Evolutionary conservation across 2,888 invertebrate genomes (phyloP), one percentile per base, ranked within the genome.

Genomic region (Labia minor): DNA sequence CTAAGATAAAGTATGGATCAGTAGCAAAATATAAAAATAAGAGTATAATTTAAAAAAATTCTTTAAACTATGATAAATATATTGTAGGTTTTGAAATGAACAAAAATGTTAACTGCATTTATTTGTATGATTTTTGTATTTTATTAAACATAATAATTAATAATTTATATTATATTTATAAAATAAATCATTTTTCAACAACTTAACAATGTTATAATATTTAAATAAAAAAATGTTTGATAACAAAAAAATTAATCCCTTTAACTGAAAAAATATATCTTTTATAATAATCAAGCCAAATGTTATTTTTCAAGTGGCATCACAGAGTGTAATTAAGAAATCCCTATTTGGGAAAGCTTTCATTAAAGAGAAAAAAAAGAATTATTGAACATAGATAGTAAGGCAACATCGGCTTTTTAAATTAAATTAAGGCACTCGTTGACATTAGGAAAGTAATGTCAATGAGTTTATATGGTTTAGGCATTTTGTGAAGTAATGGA

Each of bases 221-320:
- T 16, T 49, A 49, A 49, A 49, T 49, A 49, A 49, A 49, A 49
- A n/a, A 49, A 11, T 49, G 3, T 49, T 8, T 10, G 16, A 8
- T 26, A 49, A 49, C 49, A 49, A 49, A 49, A 49, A 49, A 49
- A 49, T 49, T 49, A 49, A n/a, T 16, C 49, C 49, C 14, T 10
- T 49, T 49, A 49, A 49, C 49, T 49, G 49, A 49, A 49, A 49
- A 49, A 49, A 49, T 49, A 49, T 49, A 49, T 49, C 49, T 49
- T 49, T 26, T 49, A 16, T 49, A 49, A 49, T 49, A 49, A n/a
- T n/a, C 14, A 49, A 49, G 49, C 49, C 49, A 49, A n/a, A 49
- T n/a, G 49, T 49, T 49, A 49, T 49, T 49, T 49, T 49, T 49
- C 49, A 49, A 49, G 14, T 49, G 49, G 49, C 49, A 49, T 49